Evolutionary conservation across 2,888 invertebrate genomes (phyloP).

Genomic region (Cosmia pyralina): DNA sequence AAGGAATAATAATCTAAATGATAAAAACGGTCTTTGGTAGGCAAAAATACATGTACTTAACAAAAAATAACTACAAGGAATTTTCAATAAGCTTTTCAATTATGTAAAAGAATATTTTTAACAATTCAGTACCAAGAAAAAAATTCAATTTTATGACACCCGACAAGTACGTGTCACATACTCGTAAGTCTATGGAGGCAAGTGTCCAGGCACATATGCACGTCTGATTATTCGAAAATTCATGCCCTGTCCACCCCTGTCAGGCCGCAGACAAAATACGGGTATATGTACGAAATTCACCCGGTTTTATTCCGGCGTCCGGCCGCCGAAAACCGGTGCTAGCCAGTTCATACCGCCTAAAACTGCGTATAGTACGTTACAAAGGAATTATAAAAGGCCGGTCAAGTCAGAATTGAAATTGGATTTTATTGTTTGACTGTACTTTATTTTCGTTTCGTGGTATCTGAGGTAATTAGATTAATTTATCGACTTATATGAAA

Average conservation of each 20-base stretch:
- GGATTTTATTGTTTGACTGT: conserved; percentile 56
- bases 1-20: conserved; percentile 7
- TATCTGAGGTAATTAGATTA: conserved; percentile 51
- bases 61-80: not conserved
- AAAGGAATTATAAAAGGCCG: conserved; percentile 67
- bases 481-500: conserved; percentile 22
- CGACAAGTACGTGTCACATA: conserved; percentile 27
- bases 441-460: conserved; percentile 44
- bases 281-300: conserved; percentile 75
- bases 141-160: conserved; percentile 45
- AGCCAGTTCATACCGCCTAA: conserved; percentile 54
- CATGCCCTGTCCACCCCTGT: conserved; percentile 81
- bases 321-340: conserved; percentile 61
- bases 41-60: not conserved
- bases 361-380: conserved; percentile 63
- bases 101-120: conserved; percentile 8
- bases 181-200: conserved; percentile 34
- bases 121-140: conserved; percentile 7
- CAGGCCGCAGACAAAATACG: conserved; percentile 80
- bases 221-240: conserved; percentile 85
- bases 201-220: conserved; percentile 50
- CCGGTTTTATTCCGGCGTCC: conserved; percentile 76
- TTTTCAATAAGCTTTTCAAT: not conserved
- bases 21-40: not conserved
- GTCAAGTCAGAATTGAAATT: conserved; percentile 57